These are phyloP conservation scores for Macrocentrus cingulum DNA, from an alignment of 1,140 invertebrate species.

Conservation along the genomic window DNA sequence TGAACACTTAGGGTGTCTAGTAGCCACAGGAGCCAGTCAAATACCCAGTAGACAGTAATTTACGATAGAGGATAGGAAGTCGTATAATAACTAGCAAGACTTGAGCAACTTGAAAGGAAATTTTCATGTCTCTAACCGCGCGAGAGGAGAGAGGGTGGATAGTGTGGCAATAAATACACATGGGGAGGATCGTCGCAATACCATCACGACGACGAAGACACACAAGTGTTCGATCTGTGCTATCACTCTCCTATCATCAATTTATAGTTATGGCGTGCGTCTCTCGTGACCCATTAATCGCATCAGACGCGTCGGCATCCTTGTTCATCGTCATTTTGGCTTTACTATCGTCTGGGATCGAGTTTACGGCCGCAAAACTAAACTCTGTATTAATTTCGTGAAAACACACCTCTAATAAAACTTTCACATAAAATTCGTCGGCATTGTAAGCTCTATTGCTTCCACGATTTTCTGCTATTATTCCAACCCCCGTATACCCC, in stretches of 20 bases:
- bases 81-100: constrained; percentile 5
- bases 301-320: constrained; percentile 32
- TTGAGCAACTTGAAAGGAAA: constrained; percentile 27
- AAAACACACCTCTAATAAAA: constrained; percentile 49
- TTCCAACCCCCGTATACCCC: too few relatives aligned
- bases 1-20: background rate
- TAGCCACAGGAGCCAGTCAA: background rate
- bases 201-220: too few relatives aligned
- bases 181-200: too few relatives aligned
- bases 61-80: background rate
- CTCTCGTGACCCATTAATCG: constrained; percentile 49
- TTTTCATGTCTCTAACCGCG: constrained; percentile 31
- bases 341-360: constrained; percentile 49
- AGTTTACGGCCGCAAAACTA: constrained; percentile 48
- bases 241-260: constrained; percentile 39
- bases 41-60: background rate
- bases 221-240: too few relatives aligned
- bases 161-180: too few relatives aligned
- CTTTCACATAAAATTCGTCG: constrained; percentile 13
- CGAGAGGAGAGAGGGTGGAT: too few relatives aligned
- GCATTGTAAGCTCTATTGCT: too few relatives aligned
- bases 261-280: constrained; percentile 37
- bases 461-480: too few relatives aligned
- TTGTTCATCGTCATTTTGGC: constrained; percentile 44
- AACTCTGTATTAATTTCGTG: constrained; percentile 53